phyloP scores from a whole-genome alignment of 2,113 vertebrate genomes.

The Ornithorhynchus anatinus region DNA sequence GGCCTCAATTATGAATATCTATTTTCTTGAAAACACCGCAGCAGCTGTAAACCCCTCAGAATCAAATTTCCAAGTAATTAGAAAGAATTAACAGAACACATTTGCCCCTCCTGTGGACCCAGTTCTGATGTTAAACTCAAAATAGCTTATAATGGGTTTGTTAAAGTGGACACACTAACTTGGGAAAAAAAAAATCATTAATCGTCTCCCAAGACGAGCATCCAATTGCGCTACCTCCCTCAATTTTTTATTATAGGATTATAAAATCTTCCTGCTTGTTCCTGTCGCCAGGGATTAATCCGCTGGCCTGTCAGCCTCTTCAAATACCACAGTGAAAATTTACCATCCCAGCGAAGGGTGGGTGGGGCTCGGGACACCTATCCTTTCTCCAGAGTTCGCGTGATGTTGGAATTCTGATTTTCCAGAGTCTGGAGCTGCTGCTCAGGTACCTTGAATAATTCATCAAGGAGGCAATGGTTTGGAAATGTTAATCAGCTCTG shows the following conservation, averaged over 20 bases:
- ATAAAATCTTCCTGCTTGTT: not conserved
- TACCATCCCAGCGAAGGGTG: not conserved
- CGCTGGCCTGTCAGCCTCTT: not conserved
- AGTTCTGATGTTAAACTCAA: too few relatives aligned
- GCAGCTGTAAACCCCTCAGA: not conserved
- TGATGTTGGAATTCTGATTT: not conserved
- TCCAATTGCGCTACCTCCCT: too few relatives aligned
- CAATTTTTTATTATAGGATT: constrained; percentile 11
- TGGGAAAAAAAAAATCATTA: too few relatives aligned
- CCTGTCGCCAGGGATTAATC: not conserved
- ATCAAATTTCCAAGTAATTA: constrained; percentile 8
- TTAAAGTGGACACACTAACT: too few relatives aligned
- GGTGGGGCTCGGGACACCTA: too few relatives aligned
- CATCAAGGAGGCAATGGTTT: not conserved
- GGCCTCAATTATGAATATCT: constrained; percentile 39
- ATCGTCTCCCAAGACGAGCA: too few relatives aligned
- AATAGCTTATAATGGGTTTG: too few relatives aligned
- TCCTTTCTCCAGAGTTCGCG: not conserved
- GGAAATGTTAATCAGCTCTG: not conserved
- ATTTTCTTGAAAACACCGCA: constrained; percentile 18
- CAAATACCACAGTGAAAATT: not conserved
- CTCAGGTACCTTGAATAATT: not conserved
- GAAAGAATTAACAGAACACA: not conserved
- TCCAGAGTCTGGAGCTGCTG: not conserved
- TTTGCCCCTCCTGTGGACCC: not conserved